phyloP scores from a whole-genome alignment of 2,797 vertebrate species.

The Liasis olivaceus region DNA sequence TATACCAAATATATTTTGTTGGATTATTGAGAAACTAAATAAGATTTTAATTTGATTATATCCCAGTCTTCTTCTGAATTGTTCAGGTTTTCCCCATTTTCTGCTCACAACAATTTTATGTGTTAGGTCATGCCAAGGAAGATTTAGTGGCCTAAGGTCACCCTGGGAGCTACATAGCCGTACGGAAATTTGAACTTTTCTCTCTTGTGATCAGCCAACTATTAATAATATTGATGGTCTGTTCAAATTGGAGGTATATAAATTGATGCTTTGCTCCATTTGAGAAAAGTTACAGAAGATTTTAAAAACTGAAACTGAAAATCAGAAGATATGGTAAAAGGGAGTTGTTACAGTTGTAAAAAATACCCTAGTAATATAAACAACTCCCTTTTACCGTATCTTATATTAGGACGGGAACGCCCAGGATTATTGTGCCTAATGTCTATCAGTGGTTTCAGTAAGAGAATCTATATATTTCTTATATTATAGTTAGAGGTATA shows the following conservation, averaged over 20 bases:
- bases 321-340: not conserved
- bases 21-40: not conserved
- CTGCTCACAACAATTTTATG: not conserved
- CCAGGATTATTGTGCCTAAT: fast-evolving
- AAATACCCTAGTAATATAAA: too few relatives aligned
- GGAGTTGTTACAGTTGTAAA: too few relatives aligned
- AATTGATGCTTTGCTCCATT: not conserved
- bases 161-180: not conserved
- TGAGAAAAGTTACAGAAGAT: not conserved
- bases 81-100: not conserved
- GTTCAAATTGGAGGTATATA: not conserved
- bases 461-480: conserved; percentile 25
- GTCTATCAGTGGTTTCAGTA: conserved; percentile 5
- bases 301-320: not conserved
- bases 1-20: not conserved
- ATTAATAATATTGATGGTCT: not conserved
- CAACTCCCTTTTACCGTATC: not conserved
- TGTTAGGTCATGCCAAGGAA: not conserved
- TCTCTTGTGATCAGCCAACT: not conserved
- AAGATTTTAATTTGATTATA: not conserved
- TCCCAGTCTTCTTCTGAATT: not conserved
- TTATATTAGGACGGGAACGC: conserved; percentile 1
- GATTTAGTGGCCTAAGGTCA: not conserved
- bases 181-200: not conserved
- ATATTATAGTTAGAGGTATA: conserved; percentile 7